Conservation (phyloP, 2,113 vertebrate genomes). For the Bubalus kerabau region DNA sequence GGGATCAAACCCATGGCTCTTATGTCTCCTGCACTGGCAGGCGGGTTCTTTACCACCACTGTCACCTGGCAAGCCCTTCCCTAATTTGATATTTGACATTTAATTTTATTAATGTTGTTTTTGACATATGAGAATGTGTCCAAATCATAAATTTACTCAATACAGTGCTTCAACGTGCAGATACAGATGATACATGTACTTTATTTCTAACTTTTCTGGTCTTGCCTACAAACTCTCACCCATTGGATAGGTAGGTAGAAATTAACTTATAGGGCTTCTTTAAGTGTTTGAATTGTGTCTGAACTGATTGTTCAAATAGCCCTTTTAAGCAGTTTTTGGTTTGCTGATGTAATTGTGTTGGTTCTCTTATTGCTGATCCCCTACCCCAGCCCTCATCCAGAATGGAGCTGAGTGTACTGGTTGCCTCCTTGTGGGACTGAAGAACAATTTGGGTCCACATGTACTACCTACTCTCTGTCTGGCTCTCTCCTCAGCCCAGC, state of each 20-base stretch:
- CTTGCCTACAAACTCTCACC: neutral
- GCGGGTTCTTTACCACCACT: neutral
- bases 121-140: neutral
- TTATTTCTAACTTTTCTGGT: neutral
- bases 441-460: neutral
- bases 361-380: neutral
- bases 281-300: neutral
- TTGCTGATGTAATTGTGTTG: neutral
- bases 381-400: neutral
- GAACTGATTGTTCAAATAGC: neutral
- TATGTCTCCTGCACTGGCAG: neutral
- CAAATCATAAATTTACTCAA: neutral
- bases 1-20: neutral
- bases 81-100: neutral
- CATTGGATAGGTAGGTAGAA: neutral
- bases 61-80: neutral
- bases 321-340: neutral
- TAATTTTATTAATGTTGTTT: neutral
- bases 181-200: neutral
- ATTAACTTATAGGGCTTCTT: neutral
- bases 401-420: neutral
- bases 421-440: too few species aligned
- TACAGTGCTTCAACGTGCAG: neutral
- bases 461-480: neutral
- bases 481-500: neutral